Percentiles rank a stretch among this genome's conserved stretches.
These are phyloP conservation scores for Drosophila mulleri DNA, from an alignment of 2,888 invertebrate species.

Conservation along the genomic window DNA sequence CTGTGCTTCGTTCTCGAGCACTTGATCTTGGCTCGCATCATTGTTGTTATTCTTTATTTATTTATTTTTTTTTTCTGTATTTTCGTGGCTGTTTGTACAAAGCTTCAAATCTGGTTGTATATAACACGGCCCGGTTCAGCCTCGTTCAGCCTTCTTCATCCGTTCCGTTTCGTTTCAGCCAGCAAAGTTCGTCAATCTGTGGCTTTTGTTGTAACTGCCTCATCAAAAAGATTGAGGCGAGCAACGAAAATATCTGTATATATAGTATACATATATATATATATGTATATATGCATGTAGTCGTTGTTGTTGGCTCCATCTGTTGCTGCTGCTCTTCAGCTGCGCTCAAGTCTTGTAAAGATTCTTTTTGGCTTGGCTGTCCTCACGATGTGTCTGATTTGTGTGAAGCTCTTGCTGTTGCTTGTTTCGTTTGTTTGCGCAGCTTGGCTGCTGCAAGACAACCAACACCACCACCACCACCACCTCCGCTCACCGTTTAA, in stretches of 20 bases:
- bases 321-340: slow-evolving; percentile 42
- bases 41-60: slow-evolving; percentile 53
- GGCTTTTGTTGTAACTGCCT: slow-evolving; percentile 73
- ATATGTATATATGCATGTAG: slow-evolving; percentile 15
- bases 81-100: slow-evolving; percentile 70
- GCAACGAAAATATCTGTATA: slow-evolving; percentile 39
- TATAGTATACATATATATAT: slow-evolving; percentile 24
- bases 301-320: slow-evolving; percentile 33
- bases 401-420: slow-evolving; percentile 12
- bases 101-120: slow-evolving; percentile 76
- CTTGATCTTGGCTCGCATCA: slow-evolving; percentile 74
- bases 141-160: slow-evolving; percentile 28
- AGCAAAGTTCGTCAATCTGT: slow-evolving; percentile 74
- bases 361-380: slow-evolving; percentile 49
- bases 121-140: slow-evolving; percentile 11
- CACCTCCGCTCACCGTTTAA: background rate
- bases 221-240: slow-evolving; percentile 70
- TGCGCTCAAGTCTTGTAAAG: slow-evolving; percentile 49
- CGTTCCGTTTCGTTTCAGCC: slow-evolving; percentile 51
- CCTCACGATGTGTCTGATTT: slow-evolving; percentile 39
- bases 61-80: slow-evolving; percentile 31
- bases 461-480: no score
- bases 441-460: slow-evolving; percentile 30
- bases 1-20: slow-evolving; percentile 59
- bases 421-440: slow-evolving; percentile 38